A percentile compares a stretch with the other conserved stretches of the same genome.
Conservation (phyloP, 2,797 vertebrate genomes). For the Betta splendens region DNA sequence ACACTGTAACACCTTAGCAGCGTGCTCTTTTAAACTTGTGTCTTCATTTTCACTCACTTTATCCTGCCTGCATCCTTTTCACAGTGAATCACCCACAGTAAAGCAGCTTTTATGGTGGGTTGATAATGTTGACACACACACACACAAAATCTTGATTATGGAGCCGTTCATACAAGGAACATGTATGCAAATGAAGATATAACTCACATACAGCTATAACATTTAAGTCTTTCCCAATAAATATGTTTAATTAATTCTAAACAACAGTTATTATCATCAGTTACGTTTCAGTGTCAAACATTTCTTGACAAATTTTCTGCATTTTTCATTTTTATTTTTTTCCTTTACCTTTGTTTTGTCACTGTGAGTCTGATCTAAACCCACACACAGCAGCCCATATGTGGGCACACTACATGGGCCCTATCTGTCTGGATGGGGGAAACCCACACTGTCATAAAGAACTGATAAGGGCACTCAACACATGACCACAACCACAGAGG, state of each 20-base stretch:
- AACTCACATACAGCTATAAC: not conserved
- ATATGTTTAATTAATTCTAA: not conserved
- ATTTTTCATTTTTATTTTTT: too few relatives aligned
- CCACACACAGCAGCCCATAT: not conserved
- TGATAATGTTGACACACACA: not conserved
- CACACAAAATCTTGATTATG: not conserved
- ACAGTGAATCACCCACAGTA: not conserved
- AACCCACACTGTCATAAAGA: slow-evolving; percentile 21
- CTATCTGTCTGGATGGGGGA: slow-evolving; percentile 19
- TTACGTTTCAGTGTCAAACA: too few relatives aligned
- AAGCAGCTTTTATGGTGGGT: not conserved
- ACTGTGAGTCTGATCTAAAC: not conserved
- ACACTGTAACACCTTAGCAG: slow-evolving; percentile 28
- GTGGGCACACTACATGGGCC: too few relatives aligned
- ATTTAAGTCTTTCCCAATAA: not conserved
- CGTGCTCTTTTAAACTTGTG: slow-evolving; percentile 8
- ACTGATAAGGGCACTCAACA: slow-evolving; percentile 34
- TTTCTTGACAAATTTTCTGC: too few relatives aligned
- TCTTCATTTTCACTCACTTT: slow-evolving; percentile 12
- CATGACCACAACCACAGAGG: slow-evolving; percentile 38
- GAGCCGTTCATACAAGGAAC: not conserved
- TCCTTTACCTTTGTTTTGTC: fast-evolving
- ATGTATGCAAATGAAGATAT: not conserved
- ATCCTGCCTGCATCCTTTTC: not conserved
- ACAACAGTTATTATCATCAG: too few relatives aligned